A percentile compares a stretch with the other conserved stretches of the same genome.
Conservation (phyloP, 2,113 vertebrate genomes). For the Camelus bactrianus region DNA sequence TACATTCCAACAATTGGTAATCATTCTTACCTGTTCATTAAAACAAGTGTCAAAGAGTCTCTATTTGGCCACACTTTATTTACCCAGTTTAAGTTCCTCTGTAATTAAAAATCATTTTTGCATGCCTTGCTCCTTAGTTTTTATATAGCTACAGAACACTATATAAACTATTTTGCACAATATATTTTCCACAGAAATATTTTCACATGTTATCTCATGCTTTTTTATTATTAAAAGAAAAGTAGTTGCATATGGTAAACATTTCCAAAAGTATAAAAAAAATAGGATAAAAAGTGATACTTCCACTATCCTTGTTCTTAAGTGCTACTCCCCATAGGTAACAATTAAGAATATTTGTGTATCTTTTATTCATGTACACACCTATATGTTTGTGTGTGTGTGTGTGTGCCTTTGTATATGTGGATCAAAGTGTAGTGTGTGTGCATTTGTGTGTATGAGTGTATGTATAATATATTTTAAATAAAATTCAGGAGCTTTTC, state of each 20-base stretch:
- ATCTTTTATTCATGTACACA: not conserved
- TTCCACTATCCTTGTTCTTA: not conserved
- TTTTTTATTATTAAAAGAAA: not conserved
- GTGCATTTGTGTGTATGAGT: not conserved
- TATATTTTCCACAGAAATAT: constrained; percentile 33
- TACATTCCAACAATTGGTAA: constrained; percentile 57
- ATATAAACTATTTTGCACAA: not conserved
- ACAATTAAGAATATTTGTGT: constrained; percentile 40
- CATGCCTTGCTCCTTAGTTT: constrained; percentile 32
- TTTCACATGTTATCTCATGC: not conserved
- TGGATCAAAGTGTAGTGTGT: not conserved
- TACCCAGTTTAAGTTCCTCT: constrained; percentile 46
- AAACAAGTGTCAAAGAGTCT: not conserved
- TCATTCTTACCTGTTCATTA: constrained; percentile 55
- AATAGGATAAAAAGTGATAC: not conserved
- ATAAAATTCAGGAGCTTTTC: not conserved
- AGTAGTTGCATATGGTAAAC: not conserved
- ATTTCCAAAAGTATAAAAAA: not conserved
- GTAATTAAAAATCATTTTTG: constrained; percentile 20
- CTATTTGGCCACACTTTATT: constrained; percentile 24
- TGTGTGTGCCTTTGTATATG: not conserved
- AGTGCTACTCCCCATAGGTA: not conserved
- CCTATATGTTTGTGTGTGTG: not conserved
- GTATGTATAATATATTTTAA: not conserved
- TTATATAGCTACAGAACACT: not conserved